Percentiles rank a stretch among this genome's conserved stretches.
Conservation (phyloP, 2,888 invertebrate species). For the Sarcophaga variegata region DNA sequence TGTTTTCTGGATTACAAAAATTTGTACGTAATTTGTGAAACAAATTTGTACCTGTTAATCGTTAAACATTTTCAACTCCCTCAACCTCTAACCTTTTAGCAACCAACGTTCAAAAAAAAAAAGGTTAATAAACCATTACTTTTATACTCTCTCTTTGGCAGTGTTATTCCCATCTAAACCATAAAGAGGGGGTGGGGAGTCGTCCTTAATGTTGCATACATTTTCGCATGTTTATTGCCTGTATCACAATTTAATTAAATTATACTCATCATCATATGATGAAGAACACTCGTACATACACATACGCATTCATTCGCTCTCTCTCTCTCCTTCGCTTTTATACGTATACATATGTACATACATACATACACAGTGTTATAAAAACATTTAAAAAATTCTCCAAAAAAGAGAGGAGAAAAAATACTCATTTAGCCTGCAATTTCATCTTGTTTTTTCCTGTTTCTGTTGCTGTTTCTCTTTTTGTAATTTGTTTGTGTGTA, state of each 20-base stretch:
- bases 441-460: constrained; percentile 10
- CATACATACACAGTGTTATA: background rate
- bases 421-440: constrained; percentile 24
- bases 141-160: too few relatives aligned
- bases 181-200: background rate
- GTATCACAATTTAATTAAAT: constrained; percentile 65
- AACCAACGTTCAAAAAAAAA: background rate
- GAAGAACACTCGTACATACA: background rate
- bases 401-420: constrained; percentile 65
- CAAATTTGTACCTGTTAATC: constrained; percentile 58
- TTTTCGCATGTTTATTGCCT: constrained; percentile 60
- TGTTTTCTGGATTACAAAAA: constrained; percentile 18
- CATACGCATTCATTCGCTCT: constrained; percentile 3
- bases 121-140: constrained; percentile 65
- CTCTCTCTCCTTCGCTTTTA: too few relatives aligned
- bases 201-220: constrained; percentile 11
- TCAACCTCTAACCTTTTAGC: too few relatives aligned
- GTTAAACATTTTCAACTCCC: constrained; percentile 38
- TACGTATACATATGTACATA: background rate
- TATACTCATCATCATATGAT: constrained; percentile 50
- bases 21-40: constrained; percentile 24
- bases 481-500: background rate
- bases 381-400: constrained; percentile 12
- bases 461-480: background rate
- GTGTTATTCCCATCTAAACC: background rate